phyloP scores from a whole-genome alignment of 2,888 invertebrate species.

The Temnothorax unifasciatus region DNA sequence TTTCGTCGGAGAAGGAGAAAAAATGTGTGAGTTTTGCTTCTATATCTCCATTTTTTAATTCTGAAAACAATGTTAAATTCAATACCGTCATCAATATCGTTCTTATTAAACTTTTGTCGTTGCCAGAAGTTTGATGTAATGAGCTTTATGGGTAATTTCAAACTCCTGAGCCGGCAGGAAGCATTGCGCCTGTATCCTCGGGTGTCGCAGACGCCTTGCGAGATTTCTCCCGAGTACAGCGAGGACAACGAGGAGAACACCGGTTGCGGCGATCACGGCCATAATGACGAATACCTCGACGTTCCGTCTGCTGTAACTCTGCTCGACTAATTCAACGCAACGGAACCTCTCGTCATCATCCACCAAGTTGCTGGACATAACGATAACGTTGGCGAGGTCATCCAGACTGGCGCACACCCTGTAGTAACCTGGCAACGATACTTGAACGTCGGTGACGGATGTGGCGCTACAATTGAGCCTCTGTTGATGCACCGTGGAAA shows the following conservation, averaged over 20 bases:
- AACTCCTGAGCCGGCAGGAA: conserved; percentile 89
- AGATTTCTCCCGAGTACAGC: conserved; percentile 90
- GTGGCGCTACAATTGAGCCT: conserved; percentile 89
- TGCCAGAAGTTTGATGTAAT: conserved; percentile 94
- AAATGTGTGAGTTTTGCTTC: conserved; percentile 4
- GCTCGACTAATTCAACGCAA: conserved; percentile 88
- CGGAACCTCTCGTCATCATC: conserved; percentile 86
- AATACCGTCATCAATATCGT: not conserved
- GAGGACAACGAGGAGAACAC: conserved; percentile 87
- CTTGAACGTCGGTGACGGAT: conserved; percentile 88
- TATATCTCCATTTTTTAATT: not conserved
- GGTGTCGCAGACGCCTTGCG: conserved; percentile 86
- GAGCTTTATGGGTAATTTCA: conserved; percentile 90
- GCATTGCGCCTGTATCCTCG: conserved; percentile 89
- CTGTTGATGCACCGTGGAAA: conserved; percentile 88
- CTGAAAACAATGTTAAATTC: not conserved
- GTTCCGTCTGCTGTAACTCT: conserved; percentile 85
- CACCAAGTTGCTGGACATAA: conserved; percentile 82
- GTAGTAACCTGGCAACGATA: conserved; percentile 89
- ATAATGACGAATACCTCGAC: conserved; percentile 82
- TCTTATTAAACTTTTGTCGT: conserved; percentile 91
- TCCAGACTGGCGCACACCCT: conserved; percentile 89
- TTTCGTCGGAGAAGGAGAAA: not conserved
- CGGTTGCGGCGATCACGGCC: conserved; percentile 82
- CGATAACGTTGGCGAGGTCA: conserved; percentile 76